Percentiles rank a stretch among this genome's conserved stretches.
Evolutionary conservation across 2,888 invertebrate genomes (phyloP).

Genomic region (Crepidodera aurea): DNA sequence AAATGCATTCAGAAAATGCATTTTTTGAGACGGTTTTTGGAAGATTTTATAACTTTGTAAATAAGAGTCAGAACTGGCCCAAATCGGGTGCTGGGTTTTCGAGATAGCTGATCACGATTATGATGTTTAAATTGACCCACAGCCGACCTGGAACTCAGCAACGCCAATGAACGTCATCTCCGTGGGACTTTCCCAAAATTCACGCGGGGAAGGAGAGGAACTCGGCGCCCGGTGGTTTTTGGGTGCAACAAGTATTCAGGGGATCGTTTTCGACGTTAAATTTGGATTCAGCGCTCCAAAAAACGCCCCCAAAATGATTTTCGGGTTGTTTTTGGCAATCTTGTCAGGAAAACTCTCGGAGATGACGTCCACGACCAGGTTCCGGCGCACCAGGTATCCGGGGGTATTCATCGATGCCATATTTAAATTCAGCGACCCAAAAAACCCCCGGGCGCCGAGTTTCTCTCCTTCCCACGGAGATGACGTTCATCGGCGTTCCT

Average conservation of each 20-base stretch:
- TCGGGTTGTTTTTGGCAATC: no score
- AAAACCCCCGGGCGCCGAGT: no score
- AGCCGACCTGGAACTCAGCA: neutral
- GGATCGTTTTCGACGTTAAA: no score
- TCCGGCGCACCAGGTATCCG: no score
- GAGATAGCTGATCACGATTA: constrained; percentile 5
- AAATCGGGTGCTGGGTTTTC: constrained; percentile 1
- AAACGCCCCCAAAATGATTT: no score
- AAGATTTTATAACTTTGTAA: neutral
- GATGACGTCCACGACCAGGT: no score
- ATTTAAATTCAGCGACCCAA: no score
- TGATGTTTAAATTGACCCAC: neutral
- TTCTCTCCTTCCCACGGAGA: neutral
- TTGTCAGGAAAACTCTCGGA: no score
- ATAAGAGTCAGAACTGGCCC: neutral
- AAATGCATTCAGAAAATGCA: constrained; percentile 2
- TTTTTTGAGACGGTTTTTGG: constrained; percentile 1
- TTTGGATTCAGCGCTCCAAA: no score
- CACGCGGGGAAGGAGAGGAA: neutral
- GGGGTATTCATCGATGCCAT: no score
- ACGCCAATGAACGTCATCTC: neutral
- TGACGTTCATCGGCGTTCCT: neutral
- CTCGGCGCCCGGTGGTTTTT: neutral
- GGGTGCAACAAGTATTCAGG: neutral
- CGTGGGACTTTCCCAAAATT: neutral